These are phyloP conservation scores for Tortrix viridana DNA, from an alignment of 2,888 invertebrate genomes.

Conservation along the genomic window DNA sequence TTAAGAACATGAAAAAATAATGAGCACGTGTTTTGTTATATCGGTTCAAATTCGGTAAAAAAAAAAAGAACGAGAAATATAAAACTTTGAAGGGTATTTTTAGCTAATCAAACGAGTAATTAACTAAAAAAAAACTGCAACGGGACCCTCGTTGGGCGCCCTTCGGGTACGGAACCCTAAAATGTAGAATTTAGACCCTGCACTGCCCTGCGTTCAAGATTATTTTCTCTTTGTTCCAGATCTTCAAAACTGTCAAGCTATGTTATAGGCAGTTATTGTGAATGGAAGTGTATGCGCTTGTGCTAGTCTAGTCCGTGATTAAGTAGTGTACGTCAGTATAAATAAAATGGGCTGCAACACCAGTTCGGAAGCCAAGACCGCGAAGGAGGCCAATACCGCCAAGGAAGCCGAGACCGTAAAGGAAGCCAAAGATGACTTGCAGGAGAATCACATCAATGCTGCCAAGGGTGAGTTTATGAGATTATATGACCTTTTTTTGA, in stretches of 20 bases:
- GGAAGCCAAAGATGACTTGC: conserved; percentile 40
- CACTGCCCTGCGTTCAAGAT: neutral
- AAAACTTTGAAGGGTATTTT: too few relatives aligned
- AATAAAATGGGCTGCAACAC: conserved; percentile 68
- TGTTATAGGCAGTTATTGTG: conserved; percentile 29
- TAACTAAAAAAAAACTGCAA: too few relatives aligned
- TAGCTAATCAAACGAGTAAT: too few relatives aligned
- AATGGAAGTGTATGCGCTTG: conserved; percentile 18
- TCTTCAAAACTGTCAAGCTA: conserved; percentile 5
- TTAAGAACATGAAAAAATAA: too few relatives aligned
- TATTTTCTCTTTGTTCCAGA: conserved; percentile 22
- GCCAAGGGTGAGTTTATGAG: conserved; percentile 42
- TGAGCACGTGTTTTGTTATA: too few relatives aligned
- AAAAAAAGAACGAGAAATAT: too few relatives aligned
- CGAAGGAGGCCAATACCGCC: conserved; percentile 55
- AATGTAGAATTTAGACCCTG: too few relatives aligned
- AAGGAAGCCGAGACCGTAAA: conserved; percentile 57
- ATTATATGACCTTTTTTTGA: too few relatives aligned
- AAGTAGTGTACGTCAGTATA: conserved; percentile 41
- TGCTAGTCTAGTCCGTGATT: conserved; percentile 42
- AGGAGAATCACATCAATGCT: conserved; percentile 37
- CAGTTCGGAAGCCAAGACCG: conserved; percentile 55
- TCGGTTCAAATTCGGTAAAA: too few relatives aligned
- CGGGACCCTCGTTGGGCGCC: too few relatives aligned
- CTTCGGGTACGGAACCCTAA: too few relatives aligned